These are phyloP conservation scores for Lucilia sericata DNA, from an alignment of 1,140 invertebrate genomes.

Conservation along the genomic window DNA sequence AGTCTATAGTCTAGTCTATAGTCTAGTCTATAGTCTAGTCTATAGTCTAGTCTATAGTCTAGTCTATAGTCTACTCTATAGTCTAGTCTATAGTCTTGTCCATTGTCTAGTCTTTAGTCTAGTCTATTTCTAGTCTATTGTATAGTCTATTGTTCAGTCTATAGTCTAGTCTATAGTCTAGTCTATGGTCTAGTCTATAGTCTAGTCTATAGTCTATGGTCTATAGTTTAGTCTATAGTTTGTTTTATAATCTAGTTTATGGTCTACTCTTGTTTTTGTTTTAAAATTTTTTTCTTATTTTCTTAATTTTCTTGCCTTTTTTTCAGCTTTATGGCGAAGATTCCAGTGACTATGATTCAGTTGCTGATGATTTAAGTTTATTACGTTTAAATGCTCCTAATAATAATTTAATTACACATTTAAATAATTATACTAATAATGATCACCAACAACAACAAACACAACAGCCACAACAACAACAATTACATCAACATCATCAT, in stretches of 20 bases:
- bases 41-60: too few relatives aligned
- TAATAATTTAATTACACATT: conserved; percentile 58
- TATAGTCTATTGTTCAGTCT: too few relatives aligned
- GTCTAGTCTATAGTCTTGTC: too few relatives aligned
- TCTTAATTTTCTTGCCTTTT: background rate
- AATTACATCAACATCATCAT: conserved; percentile 39
- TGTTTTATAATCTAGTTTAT: background rate
- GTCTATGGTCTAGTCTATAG: too few relatives aligned
- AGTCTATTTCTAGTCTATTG: too few relatives aligned
- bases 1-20: too few relatives aligned
- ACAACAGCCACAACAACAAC: conserved; percentile 43
- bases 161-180: too few relatives aligned
- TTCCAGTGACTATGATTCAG: conserved; percentile 79
- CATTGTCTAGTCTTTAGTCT: too few relatives aligned
- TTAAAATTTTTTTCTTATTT: background rate
- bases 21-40: too few relatives aligned
- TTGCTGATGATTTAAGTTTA: conserved; percentile 71
- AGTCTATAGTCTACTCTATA: too few relatives aligned
- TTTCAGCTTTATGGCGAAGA: conserved; percentile 68
- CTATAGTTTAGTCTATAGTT: too few relatives aligned
- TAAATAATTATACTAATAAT: conserved; percentile 53
- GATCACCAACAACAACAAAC: conserved; percentile 57
- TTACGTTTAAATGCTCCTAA: conserved; percentile 65
- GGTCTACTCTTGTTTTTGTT: background rate
- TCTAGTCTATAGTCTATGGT: too few relatives aligned